A percentile compares a stretch with the other conserved stretches of the same genome.
Evolutionary conservation across 2,888 invertebrate species (phyloP).

Genomic region (Apodemia hepburni): DNA sequence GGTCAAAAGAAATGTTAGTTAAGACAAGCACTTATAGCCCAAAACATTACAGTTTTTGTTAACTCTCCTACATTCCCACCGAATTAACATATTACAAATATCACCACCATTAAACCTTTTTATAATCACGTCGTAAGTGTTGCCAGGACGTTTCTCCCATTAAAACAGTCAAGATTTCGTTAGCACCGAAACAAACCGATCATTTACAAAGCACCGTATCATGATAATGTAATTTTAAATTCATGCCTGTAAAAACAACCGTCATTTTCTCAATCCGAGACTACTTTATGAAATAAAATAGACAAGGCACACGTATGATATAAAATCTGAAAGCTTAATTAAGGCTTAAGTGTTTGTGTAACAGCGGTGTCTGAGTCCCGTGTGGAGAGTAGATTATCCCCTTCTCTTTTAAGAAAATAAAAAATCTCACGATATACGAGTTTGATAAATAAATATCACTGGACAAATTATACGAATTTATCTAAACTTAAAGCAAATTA

Average conservation of each 20-base stretch:
- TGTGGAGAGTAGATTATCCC: too few relatives aligned
- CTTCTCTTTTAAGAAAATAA: too few relatives aligned
- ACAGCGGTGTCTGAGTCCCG: too few relatives aligned
- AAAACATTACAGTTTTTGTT: background rate
- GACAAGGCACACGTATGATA: background rate
- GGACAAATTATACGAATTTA: too few relatives aligned
- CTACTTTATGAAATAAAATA: background rate
- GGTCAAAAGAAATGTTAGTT: too few relatives aligned
- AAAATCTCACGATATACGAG: too few relatives aligned
- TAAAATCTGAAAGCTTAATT: too few relatives aligned
- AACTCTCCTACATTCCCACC: constrained; percentile 22
- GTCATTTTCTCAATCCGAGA: constrained; percentile 45
- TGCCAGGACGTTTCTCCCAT: background rate
- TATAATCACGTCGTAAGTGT: constrained; percentile 1
- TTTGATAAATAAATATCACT: too few relatives aligned
- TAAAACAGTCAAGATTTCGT: constrained; percentile 3
- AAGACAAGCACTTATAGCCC: too few relatives aligned
- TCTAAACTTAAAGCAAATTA: too few relatives aligned
- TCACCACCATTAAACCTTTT: background rate
- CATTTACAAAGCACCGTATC: constrained; percentile 32
- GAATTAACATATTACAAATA: constrained; percentile 2
- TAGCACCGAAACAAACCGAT: constrained; percentile 23
- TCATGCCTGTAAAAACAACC: constrained; percentile 63
- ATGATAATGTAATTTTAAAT: constrained; percentile 61
- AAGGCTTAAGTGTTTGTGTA: too few relatives aligned